A percentile compares a stretch with the other conserved stretches of the same genome.
Evolutionary conservation across 2,888 invertebrate species (phyloP).

Genomic region (Calameuta filiformis): DNA sequence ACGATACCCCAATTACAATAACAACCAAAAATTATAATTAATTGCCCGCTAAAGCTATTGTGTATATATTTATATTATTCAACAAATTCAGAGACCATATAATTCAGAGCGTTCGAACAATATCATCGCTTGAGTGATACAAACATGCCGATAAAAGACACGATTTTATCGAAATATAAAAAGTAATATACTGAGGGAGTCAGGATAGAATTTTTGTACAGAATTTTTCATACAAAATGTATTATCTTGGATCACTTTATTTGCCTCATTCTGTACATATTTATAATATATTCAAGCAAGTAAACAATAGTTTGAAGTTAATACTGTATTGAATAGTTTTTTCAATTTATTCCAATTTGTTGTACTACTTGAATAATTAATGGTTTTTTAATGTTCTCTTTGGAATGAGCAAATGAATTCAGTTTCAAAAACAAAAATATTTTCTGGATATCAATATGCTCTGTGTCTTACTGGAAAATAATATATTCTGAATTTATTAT

Average conservation of each 20-base stretch:
- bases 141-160: not conserved
- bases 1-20: not conserved
- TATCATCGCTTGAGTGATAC: not conserved
- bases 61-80: not conserved
- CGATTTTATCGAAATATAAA: not conserved
- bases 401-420: not conserved
- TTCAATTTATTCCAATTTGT: not conserved
- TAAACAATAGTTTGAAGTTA: not conserved
- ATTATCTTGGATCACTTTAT: not conserved
- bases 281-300: not conserved
- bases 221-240: not conserved
- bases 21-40: not conserved
- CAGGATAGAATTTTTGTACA: not conserved
- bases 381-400: not conserved
- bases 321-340: not conserved
- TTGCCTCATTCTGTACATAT: not conserved
- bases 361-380: not conserved
- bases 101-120: not conserved
- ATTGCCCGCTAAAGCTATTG: not conserved
- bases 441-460: not conserved
- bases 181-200: not conserved
- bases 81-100: not conserved
- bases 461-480: not conserved
- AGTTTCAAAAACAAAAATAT: not conserved
- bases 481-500: not conserved